phyloP scores from a whole-genome alignment of 2,888 invertebrate species.

The Sisyra nigra region DNA sequence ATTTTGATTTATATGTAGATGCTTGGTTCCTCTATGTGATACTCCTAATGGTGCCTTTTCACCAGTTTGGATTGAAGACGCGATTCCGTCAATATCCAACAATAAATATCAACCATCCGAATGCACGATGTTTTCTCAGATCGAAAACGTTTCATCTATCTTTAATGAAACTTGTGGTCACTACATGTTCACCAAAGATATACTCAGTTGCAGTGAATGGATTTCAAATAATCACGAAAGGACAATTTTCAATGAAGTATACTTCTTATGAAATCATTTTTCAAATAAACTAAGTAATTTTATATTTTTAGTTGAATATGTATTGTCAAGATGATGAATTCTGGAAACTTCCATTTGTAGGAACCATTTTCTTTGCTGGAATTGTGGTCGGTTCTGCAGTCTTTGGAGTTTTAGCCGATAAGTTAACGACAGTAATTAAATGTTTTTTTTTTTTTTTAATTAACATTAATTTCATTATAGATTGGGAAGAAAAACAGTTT shows the following conservation, averaged over 20 bases:
- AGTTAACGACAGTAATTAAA: too few species aligned
- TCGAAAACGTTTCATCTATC: slow-evolving; percentile 11
- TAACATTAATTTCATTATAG: slow-evolving; percentile 22
- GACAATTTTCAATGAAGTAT: slow-evolving; percentile 40
- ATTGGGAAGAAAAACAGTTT: slow-evolving; percentile 40
- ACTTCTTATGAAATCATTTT: slow-evolving; percentile 8
- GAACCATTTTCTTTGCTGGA: slow-evolving; percentile 44
- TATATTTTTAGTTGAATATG: slow-evolving; percentile 33
- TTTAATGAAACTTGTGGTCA: slow-evolving; percentile 18
- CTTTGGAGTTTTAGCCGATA: slow-evolving; percentile 42
- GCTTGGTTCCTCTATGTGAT: slow-evolving; percentile 38
- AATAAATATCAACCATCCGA: slow-evolving; percentile 19
- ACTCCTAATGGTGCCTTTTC: slow-evolving; percentile 22
- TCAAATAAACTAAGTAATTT: neutral
- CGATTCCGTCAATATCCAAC: slow-evolving; percentile 27
- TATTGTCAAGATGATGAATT: slow-evolving; percentile 39
- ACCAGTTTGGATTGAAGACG: slow-evolving; percentile 29
- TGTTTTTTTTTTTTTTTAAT: neutral
- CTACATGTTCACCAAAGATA: slow-evolving; percentile 23
- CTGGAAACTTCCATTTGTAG: slow-evolving; percentile 42
- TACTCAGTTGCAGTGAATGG: slow-evolving; percentile 31
- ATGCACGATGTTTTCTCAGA: slow-evolving; percentile 21
- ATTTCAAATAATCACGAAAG: slow-evolving; percentile 32
- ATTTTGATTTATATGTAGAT: too few species aligned
- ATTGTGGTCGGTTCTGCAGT: slow-evolving; percentile 40